Evolutionary conservation across 2,888 invertebrate species (phyloP), one percentile per base, ranked within the genome.

Genomic region (Spialia ferax): DNA sequence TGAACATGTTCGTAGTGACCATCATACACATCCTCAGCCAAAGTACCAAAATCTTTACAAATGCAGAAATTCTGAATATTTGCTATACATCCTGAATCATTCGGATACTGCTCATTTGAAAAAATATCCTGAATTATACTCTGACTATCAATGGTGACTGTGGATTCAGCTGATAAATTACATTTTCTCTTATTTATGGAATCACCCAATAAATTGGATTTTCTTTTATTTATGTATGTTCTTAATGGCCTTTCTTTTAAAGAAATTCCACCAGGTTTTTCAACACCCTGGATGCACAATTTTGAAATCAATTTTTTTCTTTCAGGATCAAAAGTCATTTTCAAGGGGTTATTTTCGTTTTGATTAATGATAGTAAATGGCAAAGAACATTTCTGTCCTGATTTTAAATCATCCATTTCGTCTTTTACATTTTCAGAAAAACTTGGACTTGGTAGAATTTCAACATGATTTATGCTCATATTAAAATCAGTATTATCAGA

Each of bases 31-130:
- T 85, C 84, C 77, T 85, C 82, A 74, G 76, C 76, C 66, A 71
- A 71, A 69, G 86, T 76, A 60, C 93, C 93, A 79, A 88, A 93
- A 79, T 93, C 92, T 65, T 75, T 69, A 73, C 92, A 92, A 63
- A 84, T 66, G 79, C 91, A 92, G 77, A 85, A 86, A 63, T 80
- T 69, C 29, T 70, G 59, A 20, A 45, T 1, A 63, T 38, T 18
- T 48, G 48, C 6, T 26, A 48, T 11, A 50, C 10, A 1, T 22
- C 3, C 32, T 32, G 23, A 35, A 13, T 13, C 15, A 50, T 59
- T 38, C 23, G 23, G 5, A 48, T 38, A 15, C 35, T 52, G 13
- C 13, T 18, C 6, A 52, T 59, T 32, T 45, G 56, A 26, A 26
- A 8, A 26, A 18, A 18, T 52, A 50, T 35, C 1, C 7, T 57